phyloP scores from a whole-genome alignment of 1,140 invertebrate species.

The Drosophila kikkawai region DNA sequence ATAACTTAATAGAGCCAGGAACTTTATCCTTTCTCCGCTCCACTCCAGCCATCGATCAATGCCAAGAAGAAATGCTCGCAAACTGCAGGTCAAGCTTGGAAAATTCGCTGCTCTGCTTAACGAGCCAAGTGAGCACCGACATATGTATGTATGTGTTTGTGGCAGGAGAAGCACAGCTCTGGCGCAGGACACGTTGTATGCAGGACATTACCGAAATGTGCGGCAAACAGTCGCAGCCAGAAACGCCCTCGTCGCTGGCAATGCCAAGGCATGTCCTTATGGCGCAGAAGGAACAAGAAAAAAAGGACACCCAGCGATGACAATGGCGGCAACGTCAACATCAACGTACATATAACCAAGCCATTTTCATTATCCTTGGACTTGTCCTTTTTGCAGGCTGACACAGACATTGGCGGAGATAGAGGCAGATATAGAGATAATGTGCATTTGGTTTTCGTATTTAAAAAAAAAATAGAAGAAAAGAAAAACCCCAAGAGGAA shows the following conservation, averaged over 20 bases:
- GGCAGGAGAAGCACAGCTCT: neutral
- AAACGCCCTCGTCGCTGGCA: constrained; percentile 38
- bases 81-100: constrained; percentile 35
- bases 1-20: neutral
- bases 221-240: constrained; percentile 47
- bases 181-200: constrained; percentile 18
- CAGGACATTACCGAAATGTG: constrained; percentile 59
- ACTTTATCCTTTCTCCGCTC: neutral
- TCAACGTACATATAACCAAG: constrained; percentile 40
- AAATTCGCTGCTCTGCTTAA: constrained; percentile 41
- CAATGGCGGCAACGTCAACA: constrained; percentile 55
- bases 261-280: constrained; percentile 31
- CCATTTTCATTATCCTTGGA: constrained; percentile 79
- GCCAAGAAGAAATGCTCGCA: constrained; percentile 1
- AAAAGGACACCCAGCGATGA: constrained; percentile 34
- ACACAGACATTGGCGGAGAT: constrained; percentile 44
- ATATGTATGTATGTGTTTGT: constrained; percentile 7
- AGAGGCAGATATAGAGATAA: constrained; percentile 43
- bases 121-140: constrained; percentile 24
- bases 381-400: constrained; percentile 57
- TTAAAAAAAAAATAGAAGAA: constrained; percentile 54
- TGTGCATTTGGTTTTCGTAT: constrained; percentile 71
- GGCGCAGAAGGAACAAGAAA: constrained; percentile 13
- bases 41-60: constrained; percentile 41
- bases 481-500: constrained; percentile 4